A percentile compares a stretch with the other conserved stretches of the same genome.
These are phyloP conservation scores for Lerema accius DNA, from an alignment of 1,140 invertebrate species.

Conservation along the genomic window DNA sequence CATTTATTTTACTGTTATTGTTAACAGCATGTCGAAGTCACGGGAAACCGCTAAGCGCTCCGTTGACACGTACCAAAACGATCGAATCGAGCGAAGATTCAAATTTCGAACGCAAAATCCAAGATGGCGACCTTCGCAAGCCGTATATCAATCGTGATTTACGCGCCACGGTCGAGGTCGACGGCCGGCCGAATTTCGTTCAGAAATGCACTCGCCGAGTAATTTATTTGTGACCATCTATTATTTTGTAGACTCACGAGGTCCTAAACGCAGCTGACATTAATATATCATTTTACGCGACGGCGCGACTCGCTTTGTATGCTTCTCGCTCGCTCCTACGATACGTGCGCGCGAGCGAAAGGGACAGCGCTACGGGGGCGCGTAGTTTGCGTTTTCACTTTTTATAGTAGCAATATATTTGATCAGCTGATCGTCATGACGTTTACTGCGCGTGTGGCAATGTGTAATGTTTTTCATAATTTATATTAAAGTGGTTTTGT, in stretches of 20 bases:
- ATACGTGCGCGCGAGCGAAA: constrained; percentile 37
- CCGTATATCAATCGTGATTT: constrained; percentile 78
- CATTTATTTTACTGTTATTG: constrained; percentile 54
- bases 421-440: constrained; percentile 81
- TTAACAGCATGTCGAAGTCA: constrained; percentile 48
- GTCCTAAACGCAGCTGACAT: constrained; percentile 82
- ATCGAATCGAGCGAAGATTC: constrained; percentile 68
- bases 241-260: constrained; percentile 82
- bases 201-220: constrained; percentile 78
- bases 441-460: constrained; percentile 71
- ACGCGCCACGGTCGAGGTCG: constrained; percentile 79
- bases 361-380: constrained; percentile 57
- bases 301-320: constrained; percentile 52
- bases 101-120: constrained; percentile 75
- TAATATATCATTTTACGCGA: constrained; percentile 82
- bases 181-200: constrained; percentile 79
- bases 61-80: constrained; percentile 62
- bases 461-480: constrained; percentile 79
- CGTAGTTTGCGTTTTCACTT: constrained; percentile 81
- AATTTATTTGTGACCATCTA: constrained; percentile 82
- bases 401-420: constrained; percentile 83
- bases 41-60: constrained; percentile 56
- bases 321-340: constrained; percentile 51
- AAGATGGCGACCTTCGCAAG: constrained; percentile 80
- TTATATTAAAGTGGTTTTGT: constrained; percentile 75